phyloP scores from a whole-genome alignment of 2,113 vertebrate species.

The Myotis lucifugus region DNA sequence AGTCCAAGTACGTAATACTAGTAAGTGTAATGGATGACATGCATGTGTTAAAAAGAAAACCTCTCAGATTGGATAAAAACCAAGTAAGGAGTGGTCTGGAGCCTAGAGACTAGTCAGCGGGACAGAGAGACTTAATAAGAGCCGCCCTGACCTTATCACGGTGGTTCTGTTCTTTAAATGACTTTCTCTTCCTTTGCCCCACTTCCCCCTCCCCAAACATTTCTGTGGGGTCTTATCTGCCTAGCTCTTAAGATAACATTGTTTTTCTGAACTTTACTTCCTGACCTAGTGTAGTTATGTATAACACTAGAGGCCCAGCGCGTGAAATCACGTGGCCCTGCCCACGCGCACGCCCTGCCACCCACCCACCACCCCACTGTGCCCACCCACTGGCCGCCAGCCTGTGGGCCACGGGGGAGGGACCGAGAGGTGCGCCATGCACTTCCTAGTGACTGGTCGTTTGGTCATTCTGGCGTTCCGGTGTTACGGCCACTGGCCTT shows the following conservation, averaged over 20 bases:
- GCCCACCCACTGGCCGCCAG: too few relatives aligned
- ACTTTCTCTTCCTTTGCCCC: background rate
- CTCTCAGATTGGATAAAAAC: background rate
- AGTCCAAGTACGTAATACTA: background rate
- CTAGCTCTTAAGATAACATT: background rate
- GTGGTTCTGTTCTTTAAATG: background rate
- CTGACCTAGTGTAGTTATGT: background rate
- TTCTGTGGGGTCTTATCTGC: background rate
- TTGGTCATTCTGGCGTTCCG: too few relatives aligned
- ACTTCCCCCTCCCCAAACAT: background rate
- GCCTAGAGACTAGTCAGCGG: background rate
- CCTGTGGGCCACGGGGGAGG: too few relatives aligned
- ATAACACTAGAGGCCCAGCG: background rate
- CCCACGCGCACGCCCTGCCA: too few relatives aligned
- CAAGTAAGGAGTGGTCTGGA: background rate
- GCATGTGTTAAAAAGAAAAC: background rate
- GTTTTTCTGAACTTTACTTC: constrained; percentile 13
- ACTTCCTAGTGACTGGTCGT: too few relatives aligned
- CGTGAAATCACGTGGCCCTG: too few relatives aligned
- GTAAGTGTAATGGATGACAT: background rate
- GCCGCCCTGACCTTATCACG: background rate
- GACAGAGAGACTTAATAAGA: background rate
- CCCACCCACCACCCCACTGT: too few relatives aligned
- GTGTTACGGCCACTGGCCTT: too few relatives aligned
- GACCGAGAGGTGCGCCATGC: too few relatives aligned